Evolutionary conservation across 2,113 vertebrate genomes (phyloP), one percentile per base, ranked within the genome.

Genomic region (Mustela nigripes): DNA sequence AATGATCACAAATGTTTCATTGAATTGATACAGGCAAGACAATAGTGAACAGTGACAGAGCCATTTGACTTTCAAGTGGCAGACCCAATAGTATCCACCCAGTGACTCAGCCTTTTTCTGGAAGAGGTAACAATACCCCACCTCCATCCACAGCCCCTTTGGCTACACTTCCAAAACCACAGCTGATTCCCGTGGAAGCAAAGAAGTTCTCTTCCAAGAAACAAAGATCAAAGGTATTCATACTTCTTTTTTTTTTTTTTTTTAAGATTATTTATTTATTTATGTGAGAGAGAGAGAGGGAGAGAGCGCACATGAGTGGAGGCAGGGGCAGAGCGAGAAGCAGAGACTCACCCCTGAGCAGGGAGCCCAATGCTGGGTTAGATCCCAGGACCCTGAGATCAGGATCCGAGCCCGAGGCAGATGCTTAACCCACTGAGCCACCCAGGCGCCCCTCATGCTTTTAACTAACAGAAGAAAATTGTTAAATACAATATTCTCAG

Each of bases 151-250:
- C 85, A 94, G 88, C 5, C 8, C 45, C 81, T 26, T 36, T 81
- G 1, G 1, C 2, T 62, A 0, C 1, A 76, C 1, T 16, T 92
- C 65, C 53, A 78, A 98, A 94, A 80, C 21, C 28, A 89, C 11
- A 3, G 6, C 73, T 0, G 2, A 15, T 36, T 62, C 31, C 80
- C 62, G 48, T 11, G 82, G 60, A 90, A 63, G 10, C 4, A 65
- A 69, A 45, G 63, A 36, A 1, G 39, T 1, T 4, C 69, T 3
- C 62, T 65, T 18, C 12, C 45, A 95, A 74, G 93, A 97, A 63
- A 74, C 81, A 3, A 28, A 96, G 5, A 63, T 5, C n/a, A 33
- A 95, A 97, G 98, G 98, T 98, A 98, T 83, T 91, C 31, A 18
- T 80, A 53, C 21, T 79, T 71, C 4, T 60, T 60, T 62, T n/a